Conservation (phyloP, 2,797 vertebrate genomes). For the Eulemur rubriventer region DNA sequence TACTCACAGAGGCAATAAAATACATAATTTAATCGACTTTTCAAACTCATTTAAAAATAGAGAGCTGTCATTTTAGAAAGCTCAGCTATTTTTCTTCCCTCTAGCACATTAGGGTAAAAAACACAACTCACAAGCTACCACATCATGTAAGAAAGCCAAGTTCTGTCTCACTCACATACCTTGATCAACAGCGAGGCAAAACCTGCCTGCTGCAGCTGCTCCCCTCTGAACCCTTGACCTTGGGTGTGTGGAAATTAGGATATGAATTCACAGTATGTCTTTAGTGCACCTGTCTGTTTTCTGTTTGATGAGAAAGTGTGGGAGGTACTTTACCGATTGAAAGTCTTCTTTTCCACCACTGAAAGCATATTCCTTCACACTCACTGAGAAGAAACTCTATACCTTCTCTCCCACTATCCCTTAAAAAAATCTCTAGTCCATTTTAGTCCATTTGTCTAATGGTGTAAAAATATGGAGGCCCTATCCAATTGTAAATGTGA, state of each 20-base stretch:
- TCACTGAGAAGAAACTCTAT: constrained; percentile 4
- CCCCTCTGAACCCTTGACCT: constrained; percentile 33
- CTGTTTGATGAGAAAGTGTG: neutral
- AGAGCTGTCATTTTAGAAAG: constrained; percentile 60
- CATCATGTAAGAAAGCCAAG: constrained; percentile 19
- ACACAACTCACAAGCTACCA: constrained; percentile 21
- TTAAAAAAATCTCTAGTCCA: neutral
- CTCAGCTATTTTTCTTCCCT: constrained; percentile 58
- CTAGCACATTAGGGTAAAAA: constrained; percentile 34
- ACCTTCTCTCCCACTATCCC: neutral
- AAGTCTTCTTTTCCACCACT: neutral
- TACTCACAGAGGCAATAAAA: constrained; percentile 71
- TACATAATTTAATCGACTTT: constrained; percentile 69
- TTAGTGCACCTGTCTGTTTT: constrained; percentile 32
- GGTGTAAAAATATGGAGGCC: neutral
- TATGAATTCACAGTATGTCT: constrained; percentile 45
- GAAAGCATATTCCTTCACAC: neutral
- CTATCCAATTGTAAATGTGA: neutral
- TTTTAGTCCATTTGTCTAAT: neutral
- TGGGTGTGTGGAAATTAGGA: neutral
- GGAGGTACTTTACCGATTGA: neutral
- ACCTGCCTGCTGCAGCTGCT: constrained; percentile 23
- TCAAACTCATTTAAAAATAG: constrained; percentile 73
- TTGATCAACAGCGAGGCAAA: constrained; percentile 52
- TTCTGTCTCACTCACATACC: constrained; percentile 14